A percentile compares a stretch with the other conserved stretches of the same genome.
phyloP scores from a whole-genome alignment of 2,797 vertebrate species.

The Peromyscus attwateri region DNA sequence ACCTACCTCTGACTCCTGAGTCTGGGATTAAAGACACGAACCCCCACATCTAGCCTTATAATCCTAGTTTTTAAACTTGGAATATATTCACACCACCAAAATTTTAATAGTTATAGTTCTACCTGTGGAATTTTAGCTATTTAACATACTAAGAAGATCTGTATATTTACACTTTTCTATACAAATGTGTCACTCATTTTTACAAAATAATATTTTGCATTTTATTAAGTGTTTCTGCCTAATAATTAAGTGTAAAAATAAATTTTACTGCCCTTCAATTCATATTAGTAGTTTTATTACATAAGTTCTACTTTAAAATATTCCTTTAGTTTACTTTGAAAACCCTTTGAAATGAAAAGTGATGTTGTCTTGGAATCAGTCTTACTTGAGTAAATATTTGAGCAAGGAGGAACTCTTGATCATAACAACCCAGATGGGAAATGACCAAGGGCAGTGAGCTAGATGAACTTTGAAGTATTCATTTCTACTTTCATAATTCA shows the following conservation, averaged over 20 bases:
- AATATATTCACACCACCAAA: not conserved
- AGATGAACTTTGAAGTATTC: slow-evolving; percentile 33
- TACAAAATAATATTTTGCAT: slow-evolving; percentile 30
- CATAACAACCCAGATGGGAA: slow-evolving; percentile 41
- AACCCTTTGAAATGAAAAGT: slow-evolving; percentile 60
- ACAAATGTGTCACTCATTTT: not conserved
- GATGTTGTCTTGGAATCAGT: slow-evolving; percentile 27
- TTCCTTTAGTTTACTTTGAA: slow-evolving; percentile 50
- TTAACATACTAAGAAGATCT: not conserved
- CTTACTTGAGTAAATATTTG: slow-evolving; percentile 36
- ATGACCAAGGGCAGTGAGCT: slow-evolving; percentile 18
- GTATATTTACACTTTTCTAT: not conserved
- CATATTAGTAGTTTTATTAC: not conserved
- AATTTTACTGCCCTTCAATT: not conserved
- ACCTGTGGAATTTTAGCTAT: not conserved
- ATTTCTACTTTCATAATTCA: slow-evolving; percentile 41
- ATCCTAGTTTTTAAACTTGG: not conserved
- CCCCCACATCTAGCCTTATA: not conserved
- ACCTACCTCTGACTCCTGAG: not conserved
- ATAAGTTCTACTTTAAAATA: not conserved
- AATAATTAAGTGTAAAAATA: slow-evolving; percentile 51
- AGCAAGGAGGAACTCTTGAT: slow-evolving; percentile 3
- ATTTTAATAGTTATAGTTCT: slow-evolving; percentile 55
- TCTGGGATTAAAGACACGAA: not conserved
- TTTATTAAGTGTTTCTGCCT: not conserved